Base-by-base conservation (phyloP, 37 sponge, comb jelly and placozoan species). In the Halichondria panicea region DNA sequence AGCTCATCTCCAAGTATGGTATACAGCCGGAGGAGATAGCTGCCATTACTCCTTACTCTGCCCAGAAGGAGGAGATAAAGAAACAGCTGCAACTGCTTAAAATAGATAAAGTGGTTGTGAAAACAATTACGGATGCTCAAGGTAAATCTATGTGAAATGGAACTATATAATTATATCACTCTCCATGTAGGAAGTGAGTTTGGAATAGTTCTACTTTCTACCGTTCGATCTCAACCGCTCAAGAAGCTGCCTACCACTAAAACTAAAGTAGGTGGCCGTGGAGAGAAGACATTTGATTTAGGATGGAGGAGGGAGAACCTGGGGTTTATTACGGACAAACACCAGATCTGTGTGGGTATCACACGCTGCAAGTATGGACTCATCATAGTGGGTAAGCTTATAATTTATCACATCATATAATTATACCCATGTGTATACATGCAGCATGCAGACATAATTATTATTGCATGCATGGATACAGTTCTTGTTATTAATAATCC, bases 331-430 rank as follows among this genome's bases (percentile, higher is more conserved):
- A 76, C 84, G 0, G 71, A 84, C 48, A 50, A 19, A 9, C 84
- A 84, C 56, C 76, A 75, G 71, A 76, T 84, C 55, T 62, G 64
- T 76, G 84, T 84, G 2, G 84, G 84, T 9, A 84, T 84, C 39
- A 84, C 84, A 70, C 62, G 84, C 1, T 48, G 71, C 77, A 76
- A 76, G 54, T 61, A 70, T 69, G 84, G 84, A 48, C 64, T 84
- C 50, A 56, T 84, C 38, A 76, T 84, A 52, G 71, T 84, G 22
- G 84, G 84, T 84, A 34, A 75, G 63, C 2, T 54, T 24, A 61
- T 32, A 25, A 22, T 38, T 33, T 28, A 7, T 15, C 6, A 36
- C 8, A 44, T 11, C n/a, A 12, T 43, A 41, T 44, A n/a, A n/a
- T n/a, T n/a, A n/a, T n/a, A n/a, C n/a, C n/a, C n/a, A n/a, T n/a